A percentile compares a stretch with the other conserved stretches of the same genome.
Evolutionary conservation across 1,140 invertebrate species (phyloP).

Genomic region (Heliconius hermathena): DNA sequence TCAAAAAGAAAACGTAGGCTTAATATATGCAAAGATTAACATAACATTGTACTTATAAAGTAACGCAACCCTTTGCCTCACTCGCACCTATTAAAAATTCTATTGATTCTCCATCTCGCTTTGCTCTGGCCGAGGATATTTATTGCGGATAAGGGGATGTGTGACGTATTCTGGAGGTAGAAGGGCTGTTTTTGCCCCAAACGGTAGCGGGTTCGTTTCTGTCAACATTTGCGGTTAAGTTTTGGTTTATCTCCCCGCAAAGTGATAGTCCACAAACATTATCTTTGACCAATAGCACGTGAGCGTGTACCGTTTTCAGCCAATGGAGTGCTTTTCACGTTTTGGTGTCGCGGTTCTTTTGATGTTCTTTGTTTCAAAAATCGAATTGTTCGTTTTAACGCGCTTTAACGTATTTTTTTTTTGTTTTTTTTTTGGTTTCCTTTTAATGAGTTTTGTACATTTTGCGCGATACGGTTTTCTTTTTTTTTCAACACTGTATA

Average conservation of each 20-base stretch:
- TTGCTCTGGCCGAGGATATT: conserved; percentile 7
- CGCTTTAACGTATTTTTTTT: conserved; percentile 23
- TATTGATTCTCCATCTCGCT: conserved; percentile 56
- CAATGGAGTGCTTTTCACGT: conserved; percentile 65
- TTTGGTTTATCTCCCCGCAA: conserved; percentile 75
- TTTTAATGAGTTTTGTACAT: conserved; percentile 35
- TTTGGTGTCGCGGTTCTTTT: conserved; percentile 63
- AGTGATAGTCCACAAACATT: conserved; percentile 76
- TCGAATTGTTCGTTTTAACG: conserved; percentile 40
- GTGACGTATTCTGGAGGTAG: neutral
- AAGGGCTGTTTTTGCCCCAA: conserved; percentile 45
- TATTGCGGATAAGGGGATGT: conserved; percentile 17
- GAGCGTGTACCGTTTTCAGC: conserved; percentile 68
- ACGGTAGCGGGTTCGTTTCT: conserved; percentile 42
- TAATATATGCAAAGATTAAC: conserved; percentile 42
- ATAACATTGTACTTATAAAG: conserved; percentile 45
- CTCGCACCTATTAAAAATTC: conserved; percentile 46
- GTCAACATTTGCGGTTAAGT: conserved; percentile 77
- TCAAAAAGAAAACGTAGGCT: conserved; percentile 31
- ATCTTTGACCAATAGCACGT: conserved; percentile 79
- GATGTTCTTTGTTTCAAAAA: conserved; percentile 60
- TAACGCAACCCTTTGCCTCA: conserved; percentile 53
- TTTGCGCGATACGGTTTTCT: neutral
- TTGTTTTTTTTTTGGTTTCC: conserved; percentile 34
- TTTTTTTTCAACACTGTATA: neutral